Conservation (phyloP, 2,113 vertebrate species). For the Nycticryphes semicollaris region DNA sequence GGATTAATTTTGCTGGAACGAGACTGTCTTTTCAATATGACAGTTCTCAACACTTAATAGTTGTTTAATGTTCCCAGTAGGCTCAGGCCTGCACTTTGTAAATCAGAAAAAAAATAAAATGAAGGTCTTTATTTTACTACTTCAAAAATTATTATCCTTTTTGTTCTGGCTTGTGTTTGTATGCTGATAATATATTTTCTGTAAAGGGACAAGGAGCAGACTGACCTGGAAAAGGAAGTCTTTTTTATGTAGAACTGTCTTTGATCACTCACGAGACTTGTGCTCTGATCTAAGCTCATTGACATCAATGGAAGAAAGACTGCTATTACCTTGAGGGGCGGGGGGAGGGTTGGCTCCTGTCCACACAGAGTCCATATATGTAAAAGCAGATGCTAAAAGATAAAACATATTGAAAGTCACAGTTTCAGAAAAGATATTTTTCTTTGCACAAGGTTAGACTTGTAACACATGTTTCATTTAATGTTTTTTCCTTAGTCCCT, state of each 20-base stretch:
- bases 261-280: slow-evolving; percentile 46
- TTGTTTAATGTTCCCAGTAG: slow-evolving; percentile 30
- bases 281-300: slow-evolving; percentile 44
- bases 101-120: slow-evolving; percentile 63
- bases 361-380: background rate
- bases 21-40: slow-evolving; percentile 2
- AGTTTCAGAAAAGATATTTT: background rate
- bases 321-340: background rate
- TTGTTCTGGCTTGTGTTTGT: slow-evolving; percentile 46
- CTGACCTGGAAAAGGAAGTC: slow-evolving; percentile 54
- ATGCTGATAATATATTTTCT: slow-evolving; percentile 23
- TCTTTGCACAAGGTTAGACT: background rate
- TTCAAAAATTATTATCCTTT: slow-evolving; percentile 47
- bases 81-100: slow-evolving; percentile 29
- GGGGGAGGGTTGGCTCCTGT: background rate
- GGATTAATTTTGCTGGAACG: slow-evolving; percentile 38
- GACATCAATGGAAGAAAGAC: slow-evolving; percentile 50
- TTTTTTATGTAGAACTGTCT: slow-evolving; percentile 46
- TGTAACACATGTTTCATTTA: background rate
- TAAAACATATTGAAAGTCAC: background rate
- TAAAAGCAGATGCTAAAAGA: slow-evolving; percentile 48
- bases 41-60: slow-evolving; percentile 26
- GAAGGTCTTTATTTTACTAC: slow-evolving; percentile 22
- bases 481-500: background rate
- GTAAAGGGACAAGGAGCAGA: slow-evolving; percentile 49